phyloP scores from a whole-genome alignment of 2,797 vertebrate genomes.

The Aythya fuligula region DNA sequence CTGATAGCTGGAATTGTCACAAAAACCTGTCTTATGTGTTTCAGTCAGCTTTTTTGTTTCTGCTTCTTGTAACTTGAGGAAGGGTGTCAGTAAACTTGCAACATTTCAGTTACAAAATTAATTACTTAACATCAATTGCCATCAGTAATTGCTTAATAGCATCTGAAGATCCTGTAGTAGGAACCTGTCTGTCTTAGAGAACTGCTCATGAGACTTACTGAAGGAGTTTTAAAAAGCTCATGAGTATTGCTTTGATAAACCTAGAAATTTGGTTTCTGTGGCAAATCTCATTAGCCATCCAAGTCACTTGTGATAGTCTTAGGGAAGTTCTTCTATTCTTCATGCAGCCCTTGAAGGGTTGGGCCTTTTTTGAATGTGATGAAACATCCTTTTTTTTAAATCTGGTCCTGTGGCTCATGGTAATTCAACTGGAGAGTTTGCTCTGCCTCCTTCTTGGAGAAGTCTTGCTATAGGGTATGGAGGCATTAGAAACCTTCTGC shows the following conservation, averaged over 20 bases:
- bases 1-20: background rate
- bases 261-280: background rate
- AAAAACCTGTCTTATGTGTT: background rate
- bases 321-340: background rate
- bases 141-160: background rate
- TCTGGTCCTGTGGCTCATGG: background rate
- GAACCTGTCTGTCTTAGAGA: background rate
- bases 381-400: conserved; percentile 3
- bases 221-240: background rate
- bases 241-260: background rate
- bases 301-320: background rate
- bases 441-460: background rate
- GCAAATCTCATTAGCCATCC: background rate
- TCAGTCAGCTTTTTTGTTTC: background rate
- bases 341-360: background rate
- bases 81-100: conserved; percentile 34
- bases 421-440: background rate
- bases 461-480: background rate
- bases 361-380: background rate
- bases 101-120: conserved; percentile 60
- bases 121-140: conserved; percentile 50
- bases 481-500: background rate
- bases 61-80: conserved; percentile 24
- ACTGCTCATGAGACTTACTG: background rate
- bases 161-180: background rate